Base-by-base conservation (phyloP, 2,888 invertebrate species). In the Aspidiotus destructor region DNA sequence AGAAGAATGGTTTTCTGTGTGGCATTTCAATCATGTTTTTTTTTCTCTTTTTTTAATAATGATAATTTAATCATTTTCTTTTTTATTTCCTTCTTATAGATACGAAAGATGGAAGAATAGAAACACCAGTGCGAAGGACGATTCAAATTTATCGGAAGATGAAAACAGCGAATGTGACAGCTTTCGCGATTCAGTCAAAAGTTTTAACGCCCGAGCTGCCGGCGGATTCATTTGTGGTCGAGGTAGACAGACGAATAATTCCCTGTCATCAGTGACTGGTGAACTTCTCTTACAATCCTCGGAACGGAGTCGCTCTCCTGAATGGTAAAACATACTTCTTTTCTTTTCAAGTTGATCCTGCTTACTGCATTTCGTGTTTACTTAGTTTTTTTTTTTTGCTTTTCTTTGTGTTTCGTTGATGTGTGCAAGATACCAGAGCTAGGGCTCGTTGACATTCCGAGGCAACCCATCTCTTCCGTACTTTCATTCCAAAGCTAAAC, bases 221-320 rank as follows among this genome's bases (percentile, higher is more conserved):
- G 54, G 42, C 16, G 52, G 48, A 10, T 44, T 62, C 9, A 57
- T 61, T 57, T 40, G 40, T 8, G 69, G 69, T 13, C 65, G 69
- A 41, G 90, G 91, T 67, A 81, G 91, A 70, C 90, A 91, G 78
- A 92, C 91, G 10, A 92, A 92, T 76, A 91, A 91, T 78, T 91
- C 91, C 0, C 80, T 92, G 61, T 87, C 91, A 1, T 88, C 88
- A 11, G 86, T 89, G 63, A 89, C 89, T 3, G 91, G 90, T 41
- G 89, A 89, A 76, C 89, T 91, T 72, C 82, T 90, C 69, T 89
- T 91, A 76, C 86, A 81, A 71, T 80, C 81, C 73, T 73, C 75
- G 79, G 17, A 81, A 80, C 73, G 60, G 53, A 70, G 64, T 55
- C 69, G 57, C 2, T 41, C 44, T 8, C 11, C 69, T 42, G 69